Evolutionary conservation across 2,113 vertebrate species (phyloP).

Genomic region (Phyllostomus discolor): DNA sequence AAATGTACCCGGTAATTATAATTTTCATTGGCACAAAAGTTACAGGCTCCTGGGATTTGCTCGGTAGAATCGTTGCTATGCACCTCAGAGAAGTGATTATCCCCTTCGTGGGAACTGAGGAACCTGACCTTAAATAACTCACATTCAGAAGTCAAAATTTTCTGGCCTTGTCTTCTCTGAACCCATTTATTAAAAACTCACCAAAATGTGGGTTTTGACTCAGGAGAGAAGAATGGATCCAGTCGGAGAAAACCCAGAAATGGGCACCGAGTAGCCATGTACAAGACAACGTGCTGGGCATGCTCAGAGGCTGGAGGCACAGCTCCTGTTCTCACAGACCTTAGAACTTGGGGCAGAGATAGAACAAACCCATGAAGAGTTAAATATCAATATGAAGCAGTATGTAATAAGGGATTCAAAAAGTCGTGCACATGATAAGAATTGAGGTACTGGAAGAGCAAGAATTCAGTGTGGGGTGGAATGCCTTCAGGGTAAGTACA

Average conservation of each 20-base stretch:
- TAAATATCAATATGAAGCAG: neutral
- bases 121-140: constrained; percentile 48
- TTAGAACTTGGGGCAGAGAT: neutral
- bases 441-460: neutral
- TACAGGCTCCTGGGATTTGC: constrained; percentile 38
- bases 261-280: neutral
- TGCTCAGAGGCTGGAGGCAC: neutral
- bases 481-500: neutral
- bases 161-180: neutral
- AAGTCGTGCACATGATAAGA: neutral
- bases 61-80: constrained; percentile 4
- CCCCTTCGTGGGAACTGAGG: neutral
- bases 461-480: neutral
- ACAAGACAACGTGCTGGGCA: neutral
- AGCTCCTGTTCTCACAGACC: neutral
- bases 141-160: constrained; percentile 21
- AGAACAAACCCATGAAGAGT: neutral
- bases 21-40: constrained; percentile 53
- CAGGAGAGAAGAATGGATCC: neutral
- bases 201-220: neutral
- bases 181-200: neutral
- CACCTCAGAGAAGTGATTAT: constrained; percentile 41
- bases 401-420: neutral
- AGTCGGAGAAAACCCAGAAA: neutral
- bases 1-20: constrained; percentile 51